These are phyloP conservation scores for Scaptomyza reducta DNA, from an alignment of 2,888 invertebrate species.

Conservation along the genomic window DNA sequence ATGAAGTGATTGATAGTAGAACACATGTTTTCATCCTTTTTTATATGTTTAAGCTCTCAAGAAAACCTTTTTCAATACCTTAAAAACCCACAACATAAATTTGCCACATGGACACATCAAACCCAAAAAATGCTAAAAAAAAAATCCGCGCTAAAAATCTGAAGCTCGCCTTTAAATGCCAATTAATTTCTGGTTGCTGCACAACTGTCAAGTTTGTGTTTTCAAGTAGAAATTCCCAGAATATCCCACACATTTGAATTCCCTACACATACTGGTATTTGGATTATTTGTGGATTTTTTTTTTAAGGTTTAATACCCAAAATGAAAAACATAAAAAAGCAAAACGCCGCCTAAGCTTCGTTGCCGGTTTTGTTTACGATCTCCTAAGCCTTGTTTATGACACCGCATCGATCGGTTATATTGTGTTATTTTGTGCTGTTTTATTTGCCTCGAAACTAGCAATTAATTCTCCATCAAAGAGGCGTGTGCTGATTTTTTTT, in stretches of 20 bases:
- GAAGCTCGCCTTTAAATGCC: constrained; percentile 67
- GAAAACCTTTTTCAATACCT: constrained; percentile 10
- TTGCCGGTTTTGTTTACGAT: constrained; percentile 64
- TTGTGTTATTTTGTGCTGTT: constrained; percentile 27
- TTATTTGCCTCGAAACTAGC: constrained; percentile 62
- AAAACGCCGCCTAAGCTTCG: constrained; percentile 40
- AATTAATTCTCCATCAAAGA: constrained; percentile 63
- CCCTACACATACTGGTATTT: constrained; percentile 16
- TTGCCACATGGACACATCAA: constrained; percentile 23
- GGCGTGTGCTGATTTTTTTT: constrained; percentile 62
- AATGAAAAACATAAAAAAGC: constrained; percentile 31
- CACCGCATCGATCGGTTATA: constrained; percentile 59
- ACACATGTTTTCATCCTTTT: constrained; percentile 7
- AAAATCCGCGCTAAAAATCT: constrained; percentile 35
- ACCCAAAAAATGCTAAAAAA: constrained; percentile 16
- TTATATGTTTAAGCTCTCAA: not conserved
- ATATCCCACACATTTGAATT: constrained; percentile 41
- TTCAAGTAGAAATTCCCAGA: constrained; percentile 51
- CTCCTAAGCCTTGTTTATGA: constrained; percentile 71
- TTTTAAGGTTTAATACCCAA: constrained; percentile 53
- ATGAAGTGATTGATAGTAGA: constrained; percentile 8
- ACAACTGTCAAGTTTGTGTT: constrained; percentile 63
- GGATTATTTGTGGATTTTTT: constrained; percentile 40
- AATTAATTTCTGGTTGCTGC: constrained; percentile 62
- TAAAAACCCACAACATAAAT: constrained; percentile 28